Percentiles rank a stretch among this genome's conserved stretches.
These are phyloP conservation scores for Netelia inedita DNA, from an alignment of 2,888 invertebrate species.

Conservation along the genomic window DNA sequence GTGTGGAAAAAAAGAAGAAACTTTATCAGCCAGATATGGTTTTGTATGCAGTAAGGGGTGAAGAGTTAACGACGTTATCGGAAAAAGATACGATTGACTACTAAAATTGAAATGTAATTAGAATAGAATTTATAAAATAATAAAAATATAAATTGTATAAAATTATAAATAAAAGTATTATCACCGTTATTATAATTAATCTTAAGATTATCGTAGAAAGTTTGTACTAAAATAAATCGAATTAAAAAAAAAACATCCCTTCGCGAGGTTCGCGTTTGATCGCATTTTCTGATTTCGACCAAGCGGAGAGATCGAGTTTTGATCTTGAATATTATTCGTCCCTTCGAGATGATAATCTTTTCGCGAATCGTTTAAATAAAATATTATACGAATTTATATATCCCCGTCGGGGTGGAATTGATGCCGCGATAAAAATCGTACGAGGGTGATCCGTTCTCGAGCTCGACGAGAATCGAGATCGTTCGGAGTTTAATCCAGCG, in stretches of 20 bases:
- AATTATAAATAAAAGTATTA: no score
- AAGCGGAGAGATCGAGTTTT: not conserved
- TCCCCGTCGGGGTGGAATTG: conserved; percentile 1
- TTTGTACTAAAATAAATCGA: no score
- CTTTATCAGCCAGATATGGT: no score
- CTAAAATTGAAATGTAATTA: no score
- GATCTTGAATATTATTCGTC: not conserved
- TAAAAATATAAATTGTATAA: no score
- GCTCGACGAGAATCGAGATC: conserved; percentile 68
- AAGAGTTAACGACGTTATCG: not conserved
- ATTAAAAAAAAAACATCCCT: no score
- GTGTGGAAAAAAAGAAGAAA: no score
- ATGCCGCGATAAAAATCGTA: conserved; percentile 66
- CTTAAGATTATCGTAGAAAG: no score
- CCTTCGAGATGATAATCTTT: conserved; percentile 6
- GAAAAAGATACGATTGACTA: not conserved
- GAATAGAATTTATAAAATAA: no score
- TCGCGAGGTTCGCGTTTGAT: no score
- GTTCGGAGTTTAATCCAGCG: conserved; percentile 74
- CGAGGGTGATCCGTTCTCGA: conserved; percentile 61
- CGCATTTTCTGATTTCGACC: no score
- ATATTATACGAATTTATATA: conserved; percentile 34
- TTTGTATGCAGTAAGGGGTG: not conserved
- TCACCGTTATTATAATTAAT: no score
- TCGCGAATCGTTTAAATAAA: conserved; percentile 28